These are phyloP conservation scores for Eucidaris tribuloides DNA, from an alignment of 35 echinoderm and acorn worm genomes.

Conservation along the genomic window DNA sequence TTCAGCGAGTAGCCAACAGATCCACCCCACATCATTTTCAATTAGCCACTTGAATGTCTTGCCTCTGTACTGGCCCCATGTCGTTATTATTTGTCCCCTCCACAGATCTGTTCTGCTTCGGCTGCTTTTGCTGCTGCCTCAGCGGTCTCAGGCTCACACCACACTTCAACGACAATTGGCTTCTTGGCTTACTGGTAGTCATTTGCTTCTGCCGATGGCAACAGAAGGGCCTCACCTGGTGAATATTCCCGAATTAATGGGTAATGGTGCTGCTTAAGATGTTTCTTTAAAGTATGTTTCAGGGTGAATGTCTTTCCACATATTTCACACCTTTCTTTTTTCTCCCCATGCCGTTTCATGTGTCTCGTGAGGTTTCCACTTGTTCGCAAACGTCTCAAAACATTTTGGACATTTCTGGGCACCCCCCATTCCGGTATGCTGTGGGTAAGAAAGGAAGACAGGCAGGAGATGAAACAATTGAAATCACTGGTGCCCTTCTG, in stretches of 20 bases:
- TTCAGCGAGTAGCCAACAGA: neutral
- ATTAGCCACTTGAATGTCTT: neutral
- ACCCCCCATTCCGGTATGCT: too few species aligned
- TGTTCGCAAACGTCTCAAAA: too few species aligned
- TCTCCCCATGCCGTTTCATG: too few species aligned
- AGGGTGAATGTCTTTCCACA: too few species aligned
- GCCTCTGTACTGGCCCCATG: neutral
- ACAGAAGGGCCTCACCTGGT: neutral
- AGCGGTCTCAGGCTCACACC: neutral
- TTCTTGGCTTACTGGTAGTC: neutral
- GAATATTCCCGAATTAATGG: slow-evolving; percentile 40
- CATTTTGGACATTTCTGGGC: too few species aligned
- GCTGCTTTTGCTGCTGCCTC: neutral
- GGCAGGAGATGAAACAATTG: too few species aligned
- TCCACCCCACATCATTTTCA: neutral
- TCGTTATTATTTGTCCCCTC: neutral
- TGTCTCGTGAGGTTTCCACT: too few species aligned
- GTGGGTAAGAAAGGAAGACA: too few species aligned
- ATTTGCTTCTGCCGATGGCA: neutral
- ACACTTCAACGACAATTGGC: neutral
- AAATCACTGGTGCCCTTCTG: too few species aligned
- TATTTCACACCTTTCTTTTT: too few species aligned
- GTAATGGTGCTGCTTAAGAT: slow-evolving; percentile 14
- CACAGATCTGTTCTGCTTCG: neutral
- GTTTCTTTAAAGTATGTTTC: slow-evolving; percentile 48